Evolutionary conservation across 1,140 invertebrate species (phyloP).

Genomic region (Bombus pascuorum): DNA sequence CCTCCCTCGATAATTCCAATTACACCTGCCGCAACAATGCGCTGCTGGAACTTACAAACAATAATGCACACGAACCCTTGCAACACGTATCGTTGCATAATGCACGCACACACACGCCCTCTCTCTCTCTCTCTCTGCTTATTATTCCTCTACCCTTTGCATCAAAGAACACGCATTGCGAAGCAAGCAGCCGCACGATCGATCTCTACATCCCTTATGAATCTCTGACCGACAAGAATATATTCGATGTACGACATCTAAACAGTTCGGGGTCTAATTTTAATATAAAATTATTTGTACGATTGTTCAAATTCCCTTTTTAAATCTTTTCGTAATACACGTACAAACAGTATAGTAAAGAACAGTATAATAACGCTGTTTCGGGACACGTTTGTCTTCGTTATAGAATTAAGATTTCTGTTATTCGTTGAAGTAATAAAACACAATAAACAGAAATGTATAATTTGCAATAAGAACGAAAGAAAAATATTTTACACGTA

Average conservation of each 20-base stretch:
- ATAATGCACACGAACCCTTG: background rate
- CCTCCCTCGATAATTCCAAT: background rate
- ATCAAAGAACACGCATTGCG: slow-evolving; percentile 19
- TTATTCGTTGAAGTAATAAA: background rate
- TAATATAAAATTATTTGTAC: background rate
- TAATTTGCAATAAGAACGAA: background rate
- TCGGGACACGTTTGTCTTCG: no score
- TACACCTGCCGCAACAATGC: background rate
- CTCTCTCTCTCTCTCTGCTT: background rate
- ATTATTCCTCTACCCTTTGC: background rate
- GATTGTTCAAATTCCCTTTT: background rate
- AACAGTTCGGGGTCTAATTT: background rate
- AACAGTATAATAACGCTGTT: no score
- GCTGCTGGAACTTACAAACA: background rate
- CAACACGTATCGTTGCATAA: background rate
- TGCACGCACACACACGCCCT: background rate
- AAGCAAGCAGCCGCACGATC: slow-evolving; percentile 3
- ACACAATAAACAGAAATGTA: background rate
- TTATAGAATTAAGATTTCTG: no score
- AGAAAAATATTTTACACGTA: background rate
- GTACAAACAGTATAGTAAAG: no score
- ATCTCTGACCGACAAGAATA: background rate
- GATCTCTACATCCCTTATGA: background rate
- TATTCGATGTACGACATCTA: background rate
- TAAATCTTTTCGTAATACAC: background rate